Evolutionary conservation across 2,888 invertebrate species (phyloP), one percentile per base, ranked within the genome.

Genomic region (Brenthis ino): DNA sequence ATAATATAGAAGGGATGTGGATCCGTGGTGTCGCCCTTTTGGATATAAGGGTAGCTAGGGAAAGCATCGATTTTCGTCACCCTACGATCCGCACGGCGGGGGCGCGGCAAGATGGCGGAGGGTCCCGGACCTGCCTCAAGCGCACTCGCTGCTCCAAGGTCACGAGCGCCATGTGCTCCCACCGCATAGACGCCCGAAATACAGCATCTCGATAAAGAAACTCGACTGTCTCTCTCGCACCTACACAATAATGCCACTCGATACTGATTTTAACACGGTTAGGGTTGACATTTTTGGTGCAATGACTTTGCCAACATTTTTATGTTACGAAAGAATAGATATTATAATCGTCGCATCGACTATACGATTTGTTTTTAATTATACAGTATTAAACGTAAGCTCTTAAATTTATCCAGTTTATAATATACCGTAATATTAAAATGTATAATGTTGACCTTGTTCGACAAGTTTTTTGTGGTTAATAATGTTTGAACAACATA

Each of bases 51-150:
- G 86, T 83, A 85, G 83, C 82, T 80, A 87, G 90, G 91, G 89
- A 86, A 84, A 79, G 79, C 86, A 92, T 92, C 91, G 92, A 92
- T 93, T 92, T 93, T 91, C 80, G 89, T 86, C 89, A 89, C 90
- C 91, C 91, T 85, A 85, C 81, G 69, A 67, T 72, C 64, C 71
- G 67, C 70, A 70, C 74, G 73, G 72, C 75, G 79, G 81, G 83
- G 79, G 77, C 77, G 86, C 85, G 86, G 86, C 87, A 87, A 88
- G 85, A 85, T 81, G 85, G 80, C 85, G 88, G 87, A 85, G 90
- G 89, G 90, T 84, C 79, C 89, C 86, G 82, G 88, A 91, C 92
- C 91, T 91, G 82, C 92, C 92, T 89, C 91, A 92, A 85, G 86
- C 88, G 85, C 85, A 80, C 79, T 81, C 83, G 77, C 74, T 76